These are phyloP conservation scores for Dicranocentrus wangi DNA, from an alignment of 2,888 invertebrate species.

Conservation along the genomic window DNA sequence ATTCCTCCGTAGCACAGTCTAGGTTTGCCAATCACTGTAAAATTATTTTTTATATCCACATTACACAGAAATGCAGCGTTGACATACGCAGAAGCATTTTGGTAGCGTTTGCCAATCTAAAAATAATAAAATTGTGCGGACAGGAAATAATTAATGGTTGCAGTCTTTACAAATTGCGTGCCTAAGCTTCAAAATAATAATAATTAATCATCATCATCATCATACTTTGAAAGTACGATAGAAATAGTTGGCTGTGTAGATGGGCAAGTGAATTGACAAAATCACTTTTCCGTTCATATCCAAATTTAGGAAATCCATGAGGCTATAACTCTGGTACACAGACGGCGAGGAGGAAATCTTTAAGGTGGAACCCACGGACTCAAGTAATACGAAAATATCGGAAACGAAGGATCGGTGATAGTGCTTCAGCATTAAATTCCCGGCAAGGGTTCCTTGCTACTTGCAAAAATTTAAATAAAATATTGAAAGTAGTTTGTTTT, in stretches of 20 bases:
- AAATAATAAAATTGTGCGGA: neutral
- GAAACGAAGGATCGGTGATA: slow-evolving; percentile 81
- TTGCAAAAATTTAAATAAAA: slow-evolving; percentile 13
- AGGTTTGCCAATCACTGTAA: slow-evolving; percentile 75
- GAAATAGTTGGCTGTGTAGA: slow-evolving; percentile 76
- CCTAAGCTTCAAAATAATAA: no score
- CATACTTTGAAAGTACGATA: slow-evolving; percentile 80
- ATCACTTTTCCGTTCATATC: slow-evolving; percentile 82
- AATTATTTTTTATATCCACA: slow-evolving; percentile 77
- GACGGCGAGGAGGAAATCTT: slow-evolving; percentile 68
- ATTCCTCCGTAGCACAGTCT: slow-evolving; percentile 75
- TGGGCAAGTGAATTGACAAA: slow-evolving; percentile 78
- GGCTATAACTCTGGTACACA: slow-evolving; percentile 47
- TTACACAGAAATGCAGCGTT: slow-evolving; percentile 84
- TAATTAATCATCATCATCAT: neutral
- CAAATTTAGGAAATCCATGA: slow-evolving; percentile 78
- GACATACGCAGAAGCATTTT: slow-evolving; percentile 85
- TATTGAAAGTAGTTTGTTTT: neutral
- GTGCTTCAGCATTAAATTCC: slow-evolving; percentile 83
- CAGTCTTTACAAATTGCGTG: neutral
- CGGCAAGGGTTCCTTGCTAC: slow-evolving; percentile 79
- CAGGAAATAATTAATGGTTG: neutral
- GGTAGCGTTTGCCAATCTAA: slow-evolving; percentile 84
- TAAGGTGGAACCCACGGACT: slow-evolving; percentile 73
- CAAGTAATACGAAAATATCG: slow-evolving; percentile 80